A percentile compares a stretch with the other conserved stretches of the same genome.
Conservation (phyloP, 2,113 vertebrate species). For the Mesoclemmys tuberculata region DNA sequence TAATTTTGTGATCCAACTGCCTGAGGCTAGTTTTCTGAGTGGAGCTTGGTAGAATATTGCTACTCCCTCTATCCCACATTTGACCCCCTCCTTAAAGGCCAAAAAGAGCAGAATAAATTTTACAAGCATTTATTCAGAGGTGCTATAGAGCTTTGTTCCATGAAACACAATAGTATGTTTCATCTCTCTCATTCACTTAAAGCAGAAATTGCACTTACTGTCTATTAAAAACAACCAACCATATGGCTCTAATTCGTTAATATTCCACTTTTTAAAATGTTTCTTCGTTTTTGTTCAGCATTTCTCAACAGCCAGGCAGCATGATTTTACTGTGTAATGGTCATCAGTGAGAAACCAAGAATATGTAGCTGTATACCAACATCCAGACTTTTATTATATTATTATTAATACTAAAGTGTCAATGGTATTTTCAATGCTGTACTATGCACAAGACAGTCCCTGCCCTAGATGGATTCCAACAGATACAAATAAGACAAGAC, state of each 20-base stretch:
- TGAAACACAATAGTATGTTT: not conserved
- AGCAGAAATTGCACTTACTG: constrained; percentile 10
- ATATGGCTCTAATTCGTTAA: constrained; percentile 35
- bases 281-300: not conserved
- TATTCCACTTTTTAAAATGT: constrained; percentile 23
- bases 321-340: constrained; percentile 29
- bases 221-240: constrained; percentile 14
- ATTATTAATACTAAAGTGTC: not conserved
- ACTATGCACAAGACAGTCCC: not conserved
- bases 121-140: not conserved
- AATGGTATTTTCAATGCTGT: not conserved
- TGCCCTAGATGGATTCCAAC: not conserved
- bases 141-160: not conserved
- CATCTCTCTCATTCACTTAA: not conserved
- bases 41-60: not conserved
- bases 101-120: not conserved
- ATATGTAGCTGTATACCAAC: not conserved
- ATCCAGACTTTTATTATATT: constrained; percentile 45
- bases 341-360: constrained; percentile 25
- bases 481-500: not conserved
- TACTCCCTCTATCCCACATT: not conserved
- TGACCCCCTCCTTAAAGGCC: not conserved
- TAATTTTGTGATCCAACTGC: not conserved
- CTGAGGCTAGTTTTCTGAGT: not conserved
- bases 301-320: constrained; percentile 34